Evolutionary conservation across 2,888 invertebrate genomes (phyloP).

Genomic region (Octodonta nipae): DNA sequence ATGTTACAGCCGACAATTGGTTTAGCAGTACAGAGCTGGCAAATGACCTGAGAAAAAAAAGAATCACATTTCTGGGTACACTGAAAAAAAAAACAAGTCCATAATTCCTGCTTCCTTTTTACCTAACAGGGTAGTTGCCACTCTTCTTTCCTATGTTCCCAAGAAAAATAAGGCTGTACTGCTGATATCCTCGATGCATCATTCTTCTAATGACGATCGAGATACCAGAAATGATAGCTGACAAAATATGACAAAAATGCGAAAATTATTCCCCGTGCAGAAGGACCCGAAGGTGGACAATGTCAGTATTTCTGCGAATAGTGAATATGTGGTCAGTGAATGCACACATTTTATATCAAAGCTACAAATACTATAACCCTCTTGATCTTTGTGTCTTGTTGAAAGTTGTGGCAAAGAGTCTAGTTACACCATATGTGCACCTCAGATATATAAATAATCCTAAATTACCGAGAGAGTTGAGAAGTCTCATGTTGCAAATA

Average conservation of each 20-base stretch:
- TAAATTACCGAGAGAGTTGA: slow-evolving; percentile 3
- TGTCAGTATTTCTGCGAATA: slow-evolving; percentile 4
- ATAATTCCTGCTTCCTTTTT: slow-evolving; percentile 2
- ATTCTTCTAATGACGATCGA: slow-evolving; percentile 4
- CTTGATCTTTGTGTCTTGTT: not conserved
- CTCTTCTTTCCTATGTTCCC: not conserved
- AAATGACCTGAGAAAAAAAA: slow-evolving; percentile 3
- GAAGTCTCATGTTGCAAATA: not conserved
- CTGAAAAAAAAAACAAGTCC: slow-evolving; percentile 4
- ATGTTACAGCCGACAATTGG: slow-evolving; percentile 3
- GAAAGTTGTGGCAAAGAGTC: not conserved
- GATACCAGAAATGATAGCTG: slow-evolving; percentile 6
- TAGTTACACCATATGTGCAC: not conserved
- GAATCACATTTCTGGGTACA: slow-evolving; percentile 2
- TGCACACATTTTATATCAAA: slow-evolving; percentile 2
- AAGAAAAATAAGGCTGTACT: slow-evolving; percentile 1
- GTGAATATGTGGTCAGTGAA: slow-evolving; percentile 1
- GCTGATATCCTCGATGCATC: slow-evolving; percentile 4
- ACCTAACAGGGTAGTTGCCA: not conserved
- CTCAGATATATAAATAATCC: not conserved
- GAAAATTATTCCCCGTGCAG: slow-evolving; percentile 5
- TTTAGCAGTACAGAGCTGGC: slow-evolving; percentile 3
- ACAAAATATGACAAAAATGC: slow-evolving; percentile 5
- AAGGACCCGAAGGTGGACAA: slow-evolving; percentile 6
- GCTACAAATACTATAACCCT: not conserved